Evolutionary conservation across 2,797 vertebrate species (phyloP).

Genomic region (Platalea minor): DNA sequence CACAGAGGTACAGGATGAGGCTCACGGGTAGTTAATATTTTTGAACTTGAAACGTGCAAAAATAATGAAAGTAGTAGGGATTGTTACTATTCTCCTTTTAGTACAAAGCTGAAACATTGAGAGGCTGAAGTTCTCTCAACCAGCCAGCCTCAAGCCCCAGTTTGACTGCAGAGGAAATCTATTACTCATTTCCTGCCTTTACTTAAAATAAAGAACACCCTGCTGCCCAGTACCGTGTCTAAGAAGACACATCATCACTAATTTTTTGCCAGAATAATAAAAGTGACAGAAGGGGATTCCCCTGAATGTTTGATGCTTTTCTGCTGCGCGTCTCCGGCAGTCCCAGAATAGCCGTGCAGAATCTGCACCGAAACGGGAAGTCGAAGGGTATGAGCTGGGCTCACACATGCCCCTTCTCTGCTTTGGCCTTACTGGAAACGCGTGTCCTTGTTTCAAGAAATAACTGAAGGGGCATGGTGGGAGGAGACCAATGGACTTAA

Average conservation of each 20-base stretch:
- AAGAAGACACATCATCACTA: constrained; percentile 32
- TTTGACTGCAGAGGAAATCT: constrained; percentile 30
- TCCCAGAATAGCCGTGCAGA: constrained; percentile 32
- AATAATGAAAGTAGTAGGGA: neutral
- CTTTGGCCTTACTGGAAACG: constrained; percentile 25
- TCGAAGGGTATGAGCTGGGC: neutral
- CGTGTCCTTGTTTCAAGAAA: neutral
- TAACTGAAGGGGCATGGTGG: neutral
- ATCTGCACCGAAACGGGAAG: constrained; percentile 42
- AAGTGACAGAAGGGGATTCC: constrained; percentile 58
- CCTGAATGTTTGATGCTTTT: constrained; percentile 33
- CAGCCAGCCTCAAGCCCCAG: neutral
- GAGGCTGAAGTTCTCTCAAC: neutral
- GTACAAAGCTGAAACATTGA: neutral
- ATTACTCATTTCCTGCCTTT: constrained; percentile 56
- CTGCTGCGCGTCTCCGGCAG: neutral
- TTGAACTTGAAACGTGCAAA: neutral
- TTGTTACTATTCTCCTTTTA: neutral
- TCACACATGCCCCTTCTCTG: neutral
- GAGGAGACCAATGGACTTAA: neutral
- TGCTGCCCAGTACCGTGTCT: constrained; percentile 15
- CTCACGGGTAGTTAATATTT: neutral
- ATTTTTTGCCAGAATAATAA: constrained; percentile 38
- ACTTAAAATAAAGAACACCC: constrained; percentile 52
- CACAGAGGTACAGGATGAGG: neutral